Percentiles rank a stretch among this genome's conserved stretches.
Evolutionary conservation across 1,140 invertebrate genomes (phyloP).

Genomic region (Ephestia elutella): DNA sequence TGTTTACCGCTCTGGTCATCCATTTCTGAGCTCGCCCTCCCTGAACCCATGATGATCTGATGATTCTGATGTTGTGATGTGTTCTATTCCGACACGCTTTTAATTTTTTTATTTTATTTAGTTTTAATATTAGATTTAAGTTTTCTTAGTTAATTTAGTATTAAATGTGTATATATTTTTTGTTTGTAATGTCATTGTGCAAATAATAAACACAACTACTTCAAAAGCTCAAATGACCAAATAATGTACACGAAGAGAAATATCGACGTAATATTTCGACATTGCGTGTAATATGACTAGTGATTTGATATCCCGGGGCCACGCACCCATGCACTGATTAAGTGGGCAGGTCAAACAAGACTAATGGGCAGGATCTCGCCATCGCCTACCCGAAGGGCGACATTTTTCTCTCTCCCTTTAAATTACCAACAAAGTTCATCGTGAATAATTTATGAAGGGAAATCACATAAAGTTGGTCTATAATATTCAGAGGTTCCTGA

Average conservation of each 20-base stretch:
- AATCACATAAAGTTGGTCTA: slow-evolving; percentile 6
- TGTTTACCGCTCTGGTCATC: no score
- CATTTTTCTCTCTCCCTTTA: slow-evolving; percentile 38
- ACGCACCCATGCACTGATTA: background rate
- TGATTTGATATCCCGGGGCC: background rate
- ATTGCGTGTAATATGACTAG: slow-evolving; percentile 3
- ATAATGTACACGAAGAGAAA: background rate
- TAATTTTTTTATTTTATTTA: no score
- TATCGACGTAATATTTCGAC: background rate
- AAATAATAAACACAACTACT: no score
- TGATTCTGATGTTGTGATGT: no score
- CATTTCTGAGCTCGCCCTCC: no score
- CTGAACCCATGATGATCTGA: no score
- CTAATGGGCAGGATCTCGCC: slow-evolving; percentile 25
- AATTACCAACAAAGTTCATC: slow-evolving; percentile 35
- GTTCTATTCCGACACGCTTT: no score
- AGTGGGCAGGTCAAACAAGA: slow-evolving; percentile 25
- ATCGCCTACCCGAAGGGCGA: slow-evolving; percentile 18
- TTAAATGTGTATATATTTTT: no score
- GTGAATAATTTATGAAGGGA: slow-evolving; percentile 37
- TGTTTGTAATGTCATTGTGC: no score
- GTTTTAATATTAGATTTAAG: no score
- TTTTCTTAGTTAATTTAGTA: no score
- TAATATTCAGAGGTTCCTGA: background rate
- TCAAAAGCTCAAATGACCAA: no score